A percentile compares a stretch with the other conserved stretches of the same genome.
Evolutionary conservation across 2,113 vertebrate genomes (phyloP).

Genomic region (Podiceps cristatus): DNA sequence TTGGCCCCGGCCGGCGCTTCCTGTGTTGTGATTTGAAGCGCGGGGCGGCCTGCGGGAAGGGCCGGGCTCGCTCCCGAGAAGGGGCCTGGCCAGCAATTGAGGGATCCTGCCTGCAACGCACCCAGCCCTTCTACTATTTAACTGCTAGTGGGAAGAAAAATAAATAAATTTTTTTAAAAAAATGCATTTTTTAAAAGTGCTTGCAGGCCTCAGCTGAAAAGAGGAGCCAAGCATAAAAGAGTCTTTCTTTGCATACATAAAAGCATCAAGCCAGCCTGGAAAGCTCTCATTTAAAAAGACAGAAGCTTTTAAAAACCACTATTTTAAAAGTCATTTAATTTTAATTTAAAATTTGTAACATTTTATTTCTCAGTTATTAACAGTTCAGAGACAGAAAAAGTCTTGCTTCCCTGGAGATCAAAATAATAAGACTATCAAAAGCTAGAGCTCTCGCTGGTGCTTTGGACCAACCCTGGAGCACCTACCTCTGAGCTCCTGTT

Average conservation of each 20-base stretch:
- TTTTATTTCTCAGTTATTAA: background rate
- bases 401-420: background rate
- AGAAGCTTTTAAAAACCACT: background rate
- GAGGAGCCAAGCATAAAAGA: background rate
- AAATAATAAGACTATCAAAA: no score
- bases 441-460: background rate
- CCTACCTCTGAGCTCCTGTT: no score
- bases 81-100: background rate
- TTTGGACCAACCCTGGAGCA: background rate
- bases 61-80: background rate
- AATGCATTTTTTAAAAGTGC: background rate
- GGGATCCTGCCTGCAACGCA: background rate
- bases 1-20: background rate
- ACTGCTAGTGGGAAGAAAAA: background rate
- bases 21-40: conserved; percentile 40
- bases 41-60: background rate
- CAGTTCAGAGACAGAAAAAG: background rate
- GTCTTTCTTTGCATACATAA: no score
- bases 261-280: background rate
- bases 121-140: background rate
- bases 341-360: accelerated
- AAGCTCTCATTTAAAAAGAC: background rate
- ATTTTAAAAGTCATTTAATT: background rate
- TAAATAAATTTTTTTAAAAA: no score
- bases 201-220: background rate